Percentiles rank a stretch among this genome's conserved stretches.
These are phyloP conservation scores for Drosophila emarginata DNA, from an alignment of 2,888 invertebrate genomes.

Conservation along the genomic window DNA sequence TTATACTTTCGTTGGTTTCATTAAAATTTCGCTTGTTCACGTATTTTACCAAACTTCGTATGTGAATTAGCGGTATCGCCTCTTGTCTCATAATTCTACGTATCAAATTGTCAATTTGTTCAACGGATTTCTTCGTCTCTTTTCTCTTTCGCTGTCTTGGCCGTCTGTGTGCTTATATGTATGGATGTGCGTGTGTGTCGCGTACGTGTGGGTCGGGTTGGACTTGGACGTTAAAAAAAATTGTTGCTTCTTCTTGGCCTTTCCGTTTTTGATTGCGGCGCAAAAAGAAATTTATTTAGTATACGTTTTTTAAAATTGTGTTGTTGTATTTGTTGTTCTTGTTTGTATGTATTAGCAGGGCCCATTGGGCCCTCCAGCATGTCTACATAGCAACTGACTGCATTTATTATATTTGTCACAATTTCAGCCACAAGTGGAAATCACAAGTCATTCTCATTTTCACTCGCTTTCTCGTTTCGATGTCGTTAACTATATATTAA, in stretches of 20 bases:
- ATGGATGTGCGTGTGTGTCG: conserved; percentile 17
- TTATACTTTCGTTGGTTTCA: conserved; percentile 93
- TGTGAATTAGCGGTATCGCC: conserved; percentile 99
- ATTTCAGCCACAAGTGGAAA: conserved; percentile 33
- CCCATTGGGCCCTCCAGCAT: conserved; percentile 57
- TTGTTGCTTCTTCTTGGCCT: conserved; percentile 29
- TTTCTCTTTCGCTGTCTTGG: conserved; percentile 26
- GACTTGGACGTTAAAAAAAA: conserved; percentile 40
- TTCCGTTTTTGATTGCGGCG: conserved; percentile 17
- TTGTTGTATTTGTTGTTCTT: conserved; percentile 16
- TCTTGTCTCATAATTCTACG: conserved; percentile 98
- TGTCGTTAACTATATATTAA: neutral
- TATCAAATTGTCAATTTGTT: conserved; percentile 58
- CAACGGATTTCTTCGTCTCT: conserved; percentile 30
- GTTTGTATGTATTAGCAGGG: conserved; percentile 29
- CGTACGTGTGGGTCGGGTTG: conserved; percentile 28
- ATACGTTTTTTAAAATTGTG: conserved; percentile 10
- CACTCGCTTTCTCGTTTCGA: conserved; percentile 17
- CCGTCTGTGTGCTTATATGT: conserved; percentile 18
- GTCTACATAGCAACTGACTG: conserved; percentile 55
- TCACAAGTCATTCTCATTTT: conserved; percentile 12
- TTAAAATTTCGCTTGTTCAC: conserved; percentile 98
- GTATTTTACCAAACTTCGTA: conserved; percentile 97
- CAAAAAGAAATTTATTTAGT: conserved; percentile 14
- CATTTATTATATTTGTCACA: conserved; percentile 52